Evolutionary conservation across 2,797 vertebrate species (phyloP), one percentile per base, ranked within the genome.

Genomic region (Sebastes cheni): DNA sequence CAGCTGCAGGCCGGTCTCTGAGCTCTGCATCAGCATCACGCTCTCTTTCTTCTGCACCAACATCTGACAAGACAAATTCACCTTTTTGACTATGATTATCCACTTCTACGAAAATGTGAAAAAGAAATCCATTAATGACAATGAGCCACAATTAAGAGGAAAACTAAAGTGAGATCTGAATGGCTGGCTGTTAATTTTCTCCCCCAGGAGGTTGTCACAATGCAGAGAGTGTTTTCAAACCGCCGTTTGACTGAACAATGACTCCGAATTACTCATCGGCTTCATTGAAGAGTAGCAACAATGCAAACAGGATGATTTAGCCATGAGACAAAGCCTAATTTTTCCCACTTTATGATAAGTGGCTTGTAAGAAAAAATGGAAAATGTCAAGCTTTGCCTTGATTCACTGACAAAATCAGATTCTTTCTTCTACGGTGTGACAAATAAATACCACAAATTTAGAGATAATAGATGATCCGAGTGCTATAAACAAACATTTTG

Each of bases 11-110:
- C 81, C 85, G 5, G 82, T 79, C 5, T 90, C 94, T 0, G 54
- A 12, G 20, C 67, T 88, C 70, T 89, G 86, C 75, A 82, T 32
- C 54, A 91, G 86, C 22, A 89, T 76, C 36, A 62, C 0, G 23
- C 92, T 95, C 79, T 92, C 94, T 12, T 86, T 72, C 92, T 95
- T 91, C 80, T 95, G 91, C 81, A 91, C 88, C 76, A 97, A 70
- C 90, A 97, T 93, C 97, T 97, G 91, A 70, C 30, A 30, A 66
- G n/a, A 73, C 32, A 64, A 27, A 77, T 23, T 77, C 67, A 9
- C 84, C 50, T 42, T 77, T 64, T 10, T 76, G 64, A 73, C 72
- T 56, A 34, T 46, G 50, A 86, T 80, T 39, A 80, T 84, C 78
- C 46, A 55, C 71, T 36, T 70, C 34, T 3, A 16, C 30, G 12